Evolutionary conservation across 2,113 vertebrate genomes (phyloP).

Genomic region (Oxygymnocypris stewartii): DNA sequence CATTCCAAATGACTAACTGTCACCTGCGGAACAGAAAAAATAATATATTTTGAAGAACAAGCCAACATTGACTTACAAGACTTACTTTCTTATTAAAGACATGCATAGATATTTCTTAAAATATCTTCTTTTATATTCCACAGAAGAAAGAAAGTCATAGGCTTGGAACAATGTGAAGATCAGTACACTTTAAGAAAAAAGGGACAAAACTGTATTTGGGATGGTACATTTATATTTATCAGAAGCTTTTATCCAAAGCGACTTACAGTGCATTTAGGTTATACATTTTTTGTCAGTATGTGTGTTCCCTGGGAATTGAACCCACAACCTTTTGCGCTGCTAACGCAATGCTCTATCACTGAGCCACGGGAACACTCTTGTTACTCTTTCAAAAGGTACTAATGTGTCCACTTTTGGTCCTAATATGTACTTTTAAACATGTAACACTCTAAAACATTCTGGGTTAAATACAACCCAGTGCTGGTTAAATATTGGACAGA

Average conservation of each 20-base stretch:
- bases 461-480: too few relatives aligned
- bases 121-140: background rate
- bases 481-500: too few relatives aligned
- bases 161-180: background rate
- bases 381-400: background rate
- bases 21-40: background rate
- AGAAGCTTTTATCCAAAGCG: too few relatives aligned
- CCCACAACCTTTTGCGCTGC: too few relatives aligned
- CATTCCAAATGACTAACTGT: background rate
- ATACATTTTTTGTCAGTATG: too few relatives aligned
- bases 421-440: too few relatives aligned
- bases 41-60: background rate
- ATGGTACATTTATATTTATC: too few relatives aligned
- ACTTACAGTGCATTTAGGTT: too few relatives aligned
- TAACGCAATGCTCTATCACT: too few relatives aligned
- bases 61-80: background rate
- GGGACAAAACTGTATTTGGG: background rate
- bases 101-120: background rate
- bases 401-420: background rate
- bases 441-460: too few relatives aligned
- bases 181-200: background rate
- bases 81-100: background rate
- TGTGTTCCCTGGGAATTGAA: too few relatives aligned
- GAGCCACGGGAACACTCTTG: too few relatives aligned
- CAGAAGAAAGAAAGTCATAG: background rate